These are phyloP conservation scores for Nymphalis io DNA, from an alignment of 1,140 invertebrate genomes.

Conservation along the genomic window DNA sequence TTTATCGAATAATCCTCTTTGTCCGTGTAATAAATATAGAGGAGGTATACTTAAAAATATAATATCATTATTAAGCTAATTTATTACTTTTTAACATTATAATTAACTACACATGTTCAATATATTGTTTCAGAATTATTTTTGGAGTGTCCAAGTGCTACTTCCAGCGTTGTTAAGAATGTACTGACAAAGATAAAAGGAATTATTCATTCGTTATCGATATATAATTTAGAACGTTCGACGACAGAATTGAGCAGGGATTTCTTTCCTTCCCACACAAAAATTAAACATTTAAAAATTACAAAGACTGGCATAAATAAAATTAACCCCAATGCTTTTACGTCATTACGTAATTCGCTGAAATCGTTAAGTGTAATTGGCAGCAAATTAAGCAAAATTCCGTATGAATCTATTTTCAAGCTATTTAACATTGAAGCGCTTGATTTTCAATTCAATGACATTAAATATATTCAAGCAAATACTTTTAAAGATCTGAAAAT, in stretches of 20 bases:
- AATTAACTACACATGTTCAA: background rate
- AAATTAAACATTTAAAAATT: constrained; percentile 89
- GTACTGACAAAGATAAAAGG: constrained; percentile 83
- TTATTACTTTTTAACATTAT: background rate
- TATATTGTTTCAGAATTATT: constrained; percentile 84
- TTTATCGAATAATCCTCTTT: constrained; percentile 87
- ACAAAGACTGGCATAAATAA: constrained; percentile 90
- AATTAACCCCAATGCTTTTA: constrained; percentile 87
- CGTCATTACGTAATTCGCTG: constrained; percentile 85
- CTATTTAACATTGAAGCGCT: constrained; percentile 86
- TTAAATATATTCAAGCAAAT: constrained; percentile 90
- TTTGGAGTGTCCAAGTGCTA: constrained; percentile 92
- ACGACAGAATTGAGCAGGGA: constrained; percentile 86
- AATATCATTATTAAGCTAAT: background rate
- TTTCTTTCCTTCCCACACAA: constrained; percentile 84
- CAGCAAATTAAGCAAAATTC: constrained; percentile 89
- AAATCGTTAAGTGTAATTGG: constrained; percentile 90
- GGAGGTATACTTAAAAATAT: constrained; percentile 82
- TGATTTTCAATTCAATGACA: constrained; percentile 92
- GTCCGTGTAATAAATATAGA: constrained; percentile 95
- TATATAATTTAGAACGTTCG: constrained; percentile 91
- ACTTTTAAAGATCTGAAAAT: constrained; percentile 90
- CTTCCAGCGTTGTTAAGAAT: constrained; percentile 82
- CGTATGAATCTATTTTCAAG: constrained; percentile 88
- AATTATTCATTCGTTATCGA: constrained; percentile 90